Evolutionary conservation across 23 tunicate species (phyloP).

Genomic region (Phallusia fumigata): DNA sequence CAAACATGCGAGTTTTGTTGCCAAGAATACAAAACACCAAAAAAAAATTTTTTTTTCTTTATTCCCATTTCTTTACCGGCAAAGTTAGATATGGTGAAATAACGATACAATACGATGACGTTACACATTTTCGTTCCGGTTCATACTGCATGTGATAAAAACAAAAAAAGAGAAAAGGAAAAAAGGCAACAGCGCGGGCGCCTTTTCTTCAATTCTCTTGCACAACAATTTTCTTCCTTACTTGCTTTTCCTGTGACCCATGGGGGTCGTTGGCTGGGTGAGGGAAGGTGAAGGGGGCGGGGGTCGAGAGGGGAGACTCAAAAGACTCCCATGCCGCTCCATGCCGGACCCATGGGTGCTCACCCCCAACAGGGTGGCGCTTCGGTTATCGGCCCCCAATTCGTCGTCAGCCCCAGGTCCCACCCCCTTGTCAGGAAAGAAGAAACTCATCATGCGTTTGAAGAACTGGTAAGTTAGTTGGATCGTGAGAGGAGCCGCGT

Average conservation of each 20-base stretch:
- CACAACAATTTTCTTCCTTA: background rate
- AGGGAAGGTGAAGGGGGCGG: conserved; percentile 54
- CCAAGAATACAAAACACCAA: too few relatives aligned
- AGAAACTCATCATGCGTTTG: conserved; percentile 78
- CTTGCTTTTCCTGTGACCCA: conserved; percentile 2
- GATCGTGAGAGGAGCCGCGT: conserved; percentile 82
- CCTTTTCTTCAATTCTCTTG: too few relatives aligned
- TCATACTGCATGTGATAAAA: too few relatives aligned
- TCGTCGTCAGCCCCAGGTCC: conserved; percentile 32
- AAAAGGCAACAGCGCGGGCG: too few relatives aligned
- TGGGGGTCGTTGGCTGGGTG: conserved; percentile 2
- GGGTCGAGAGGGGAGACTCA: conserved; percentile 53
- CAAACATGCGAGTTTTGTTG: too few relatives aligned
- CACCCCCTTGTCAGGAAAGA: conserved; percentile 70
- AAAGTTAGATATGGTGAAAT: too few relatives aligned
- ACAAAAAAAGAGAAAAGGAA: too few relatives aligned
- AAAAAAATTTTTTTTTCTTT: too few relatives aligned
- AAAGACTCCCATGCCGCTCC: conserved; percentile 31
- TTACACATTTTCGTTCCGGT: too few relatives aligned
- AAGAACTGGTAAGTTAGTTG: conserved; percentile 86
- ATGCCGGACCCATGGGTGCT: conserved; percentile 12
- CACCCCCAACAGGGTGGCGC: conserved; percentile 30
- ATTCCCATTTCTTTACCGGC: too few relatives aligned
- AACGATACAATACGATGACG: too few relatives aligned
- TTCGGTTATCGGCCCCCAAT: conserved; percentile 18